These are phyloP conservation scores for Lithobates sylvaticus DNA, from an alignment of 2,797 vertebrate species.

Conservation along the genomic window DNA sequence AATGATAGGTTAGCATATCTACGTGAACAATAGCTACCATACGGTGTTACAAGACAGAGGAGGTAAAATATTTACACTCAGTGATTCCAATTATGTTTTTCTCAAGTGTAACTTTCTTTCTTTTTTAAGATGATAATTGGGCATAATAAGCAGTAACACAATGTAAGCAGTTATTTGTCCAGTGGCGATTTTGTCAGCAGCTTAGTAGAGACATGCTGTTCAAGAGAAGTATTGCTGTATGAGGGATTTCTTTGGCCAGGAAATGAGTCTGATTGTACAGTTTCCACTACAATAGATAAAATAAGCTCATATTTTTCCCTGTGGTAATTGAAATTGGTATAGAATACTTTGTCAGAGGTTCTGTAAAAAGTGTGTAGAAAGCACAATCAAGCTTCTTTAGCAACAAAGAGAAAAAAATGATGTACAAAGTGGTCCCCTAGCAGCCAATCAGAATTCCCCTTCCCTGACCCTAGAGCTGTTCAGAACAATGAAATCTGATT, in stretches of 20 bases:
- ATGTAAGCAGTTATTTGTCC: conserved; percentile 56
- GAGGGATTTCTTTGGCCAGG: conserved; percentile 38
- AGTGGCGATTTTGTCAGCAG: conserved; percentile 57
- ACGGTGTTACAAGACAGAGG: background rate
- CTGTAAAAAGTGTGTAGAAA: background rate
- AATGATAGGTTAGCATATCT: conserved; percentile 41
- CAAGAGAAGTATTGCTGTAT: conserved; percentile 37
- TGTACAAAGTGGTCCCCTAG: background rate
- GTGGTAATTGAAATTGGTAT: conserved; percentile 8
- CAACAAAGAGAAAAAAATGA: background rate
- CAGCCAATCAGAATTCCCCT: background rate
- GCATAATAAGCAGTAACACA: conserved; percentile 50
- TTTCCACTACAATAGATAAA: conserved; percentile 32
- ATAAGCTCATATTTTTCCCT: conserved; percentile 17
- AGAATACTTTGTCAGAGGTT: background rate
- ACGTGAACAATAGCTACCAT: conserved; percentile 18
- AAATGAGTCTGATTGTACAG: conserved; percentile 17
- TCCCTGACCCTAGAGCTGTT: background rate
- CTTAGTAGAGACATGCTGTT: conserved; percentile 43
- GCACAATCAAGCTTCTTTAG: background rate
- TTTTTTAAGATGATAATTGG: conserved; percentile 58
- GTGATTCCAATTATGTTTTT: conserved; percentile 54
- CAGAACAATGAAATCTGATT: background rate
- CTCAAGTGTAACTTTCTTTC: conserved; percentile 36
- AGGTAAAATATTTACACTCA: conserved; percentile 55